Percentiles rank a stretch among this genome's conserved stretches.
These are phyloP conservation scores for Oreocharis arfaki DNA, from an alignment of 2,113 vertebrate genomes.

Conservation along the genomic window DNA sequence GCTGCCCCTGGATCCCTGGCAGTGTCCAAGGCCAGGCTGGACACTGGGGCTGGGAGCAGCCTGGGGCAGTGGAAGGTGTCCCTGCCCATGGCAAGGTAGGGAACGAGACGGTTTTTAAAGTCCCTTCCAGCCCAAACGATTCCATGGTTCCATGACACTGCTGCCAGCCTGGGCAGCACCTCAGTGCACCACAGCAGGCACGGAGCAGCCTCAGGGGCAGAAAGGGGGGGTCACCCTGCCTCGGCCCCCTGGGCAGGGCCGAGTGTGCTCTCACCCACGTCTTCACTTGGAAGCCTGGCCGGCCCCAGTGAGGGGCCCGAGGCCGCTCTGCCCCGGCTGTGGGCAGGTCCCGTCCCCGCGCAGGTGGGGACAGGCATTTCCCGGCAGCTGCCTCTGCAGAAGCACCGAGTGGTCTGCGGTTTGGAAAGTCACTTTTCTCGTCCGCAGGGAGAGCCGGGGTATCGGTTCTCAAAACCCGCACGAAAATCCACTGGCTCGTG, in stretches of 20 bases:
- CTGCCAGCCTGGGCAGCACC: neutral
- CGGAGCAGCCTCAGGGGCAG: neutral
- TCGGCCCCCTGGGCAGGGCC: neutral
- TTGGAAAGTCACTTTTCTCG: conserved; percentile 45
- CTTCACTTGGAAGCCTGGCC: neutral
- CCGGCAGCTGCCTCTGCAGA: neutral
- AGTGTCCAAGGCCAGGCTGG: neutral
- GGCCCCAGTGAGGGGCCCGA: neutral
- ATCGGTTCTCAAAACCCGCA: conserved; percentile 43
- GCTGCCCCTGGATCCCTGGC: neutral
- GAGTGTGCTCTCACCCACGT: accelerated
- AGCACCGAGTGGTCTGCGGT: neutral
- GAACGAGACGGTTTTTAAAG: neutral
- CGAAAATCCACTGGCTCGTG: neutral
- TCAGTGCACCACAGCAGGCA: accelerated
- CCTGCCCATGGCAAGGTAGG: neutral
- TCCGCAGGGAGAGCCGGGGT: neutral
- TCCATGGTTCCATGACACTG: neutral
- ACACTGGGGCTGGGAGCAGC: accelerated
- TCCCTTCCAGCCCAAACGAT: neutral
- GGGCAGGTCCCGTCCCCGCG: accelerated
- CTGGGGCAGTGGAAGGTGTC: neutral
- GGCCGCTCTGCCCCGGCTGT: accelerated
- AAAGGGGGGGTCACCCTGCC: accelerated
- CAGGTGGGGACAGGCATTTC: conserved; percentile 15